phyloP scores from a whole-genome alignment of 2,797 vertebrate species.

The Anniella stebbinsi region DNA sequence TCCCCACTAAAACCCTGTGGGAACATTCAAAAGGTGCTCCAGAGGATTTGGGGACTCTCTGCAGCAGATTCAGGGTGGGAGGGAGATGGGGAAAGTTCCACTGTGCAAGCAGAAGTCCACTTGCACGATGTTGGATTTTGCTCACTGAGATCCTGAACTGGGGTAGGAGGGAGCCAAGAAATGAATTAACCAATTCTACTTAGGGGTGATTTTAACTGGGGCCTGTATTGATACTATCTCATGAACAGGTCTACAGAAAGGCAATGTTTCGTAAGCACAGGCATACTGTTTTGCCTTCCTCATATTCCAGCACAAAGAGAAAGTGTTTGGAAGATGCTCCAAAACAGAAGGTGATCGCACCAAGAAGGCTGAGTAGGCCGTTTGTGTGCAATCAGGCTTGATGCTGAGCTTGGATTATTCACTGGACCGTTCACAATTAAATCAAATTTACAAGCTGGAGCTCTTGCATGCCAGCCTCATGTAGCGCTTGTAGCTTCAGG shows the following conservation, averaged over 20 bases:
- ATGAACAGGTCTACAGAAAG: conserved; percentile 30
- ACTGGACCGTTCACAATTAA: conserved; percentile 74
- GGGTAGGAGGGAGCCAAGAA: neutral
- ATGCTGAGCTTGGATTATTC: conserved; percentile 71
- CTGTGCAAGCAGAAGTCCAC: neutral
- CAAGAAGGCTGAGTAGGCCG: conserved; percentile 3
- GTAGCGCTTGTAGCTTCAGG: conserved; percentile 59
- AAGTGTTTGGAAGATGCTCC: conserved; percentile 8
- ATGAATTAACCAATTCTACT: neutral
- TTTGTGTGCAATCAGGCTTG: conserved; percentile 50
- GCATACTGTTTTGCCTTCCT: conserved; percentile 3
- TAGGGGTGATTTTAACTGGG: neutral
- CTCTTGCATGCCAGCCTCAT: conserved; percentile 58
- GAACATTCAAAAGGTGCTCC: too few relatives aligned
- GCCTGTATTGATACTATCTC: conserved; percentile 46
- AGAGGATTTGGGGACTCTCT: too few relatives aligned
- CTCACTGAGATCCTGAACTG: neutral
- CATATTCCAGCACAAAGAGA: neutral
- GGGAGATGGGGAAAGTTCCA: too few relatives aligned
- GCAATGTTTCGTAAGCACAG: conserved; percentile 24
- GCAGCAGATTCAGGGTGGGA: too few relatives aligned
- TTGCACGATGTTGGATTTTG: neutral
- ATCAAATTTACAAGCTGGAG: conserved; percentile 67
- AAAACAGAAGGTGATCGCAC: conserved; percentile 35
- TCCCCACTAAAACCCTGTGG: too few relatives aligned